Evolutionary conservation across 2,113 vertebrate genomes (phyloP).

Genomic region (Lasiurus borealis): DNA sequence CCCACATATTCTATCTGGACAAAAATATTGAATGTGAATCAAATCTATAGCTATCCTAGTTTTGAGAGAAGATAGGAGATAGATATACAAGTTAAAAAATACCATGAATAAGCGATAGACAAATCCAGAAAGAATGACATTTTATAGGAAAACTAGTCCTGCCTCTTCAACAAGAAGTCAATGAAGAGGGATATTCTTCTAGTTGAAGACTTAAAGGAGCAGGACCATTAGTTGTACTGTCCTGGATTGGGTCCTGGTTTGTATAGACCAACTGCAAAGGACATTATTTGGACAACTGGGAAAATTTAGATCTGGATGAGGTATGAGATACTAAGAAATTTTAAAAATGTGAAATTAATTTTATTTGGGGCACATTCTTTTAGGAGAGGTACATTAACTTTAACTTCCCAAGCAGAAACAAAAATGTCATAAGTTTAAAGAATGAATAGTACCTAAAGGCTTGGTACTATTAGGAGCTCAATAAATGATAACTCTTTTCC

Average conservation of each 20-base stretch:
- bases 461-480: background rate
- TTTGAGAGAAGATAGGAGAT: background rate
- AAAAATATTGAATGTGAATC: background rate
- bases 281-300: background rate
- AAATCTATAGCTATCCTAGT: background rate
- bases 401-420: constrained; percentile 14
- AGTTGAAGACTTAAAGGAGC: background rate
- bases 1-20: background rate
- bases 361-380: constrained; percentile 19
- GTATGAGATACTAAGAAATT: background rate
- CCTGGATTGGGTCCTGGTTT: background rate
- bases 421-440: background rate
- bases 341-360: constrained; percentile 27
- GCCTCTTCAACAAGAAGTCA: background rate
- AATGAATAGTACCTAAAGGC: background rate
- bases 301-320: background rate
- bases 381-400: background rate
- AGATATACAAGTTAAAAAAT: background rate
- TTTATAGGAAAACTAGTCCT: background rate
- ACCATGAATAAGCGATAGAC: background rate
- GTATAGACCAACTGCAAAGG: background rate
- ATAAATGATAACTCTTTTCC: background rate
- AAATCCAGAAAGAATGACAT: background rate
- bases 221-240: background rate
- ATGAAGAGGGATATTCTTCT: background rate